Conservation (phyloP, 2,888 invertebrate species). For the Clostera curtula region DNA sequence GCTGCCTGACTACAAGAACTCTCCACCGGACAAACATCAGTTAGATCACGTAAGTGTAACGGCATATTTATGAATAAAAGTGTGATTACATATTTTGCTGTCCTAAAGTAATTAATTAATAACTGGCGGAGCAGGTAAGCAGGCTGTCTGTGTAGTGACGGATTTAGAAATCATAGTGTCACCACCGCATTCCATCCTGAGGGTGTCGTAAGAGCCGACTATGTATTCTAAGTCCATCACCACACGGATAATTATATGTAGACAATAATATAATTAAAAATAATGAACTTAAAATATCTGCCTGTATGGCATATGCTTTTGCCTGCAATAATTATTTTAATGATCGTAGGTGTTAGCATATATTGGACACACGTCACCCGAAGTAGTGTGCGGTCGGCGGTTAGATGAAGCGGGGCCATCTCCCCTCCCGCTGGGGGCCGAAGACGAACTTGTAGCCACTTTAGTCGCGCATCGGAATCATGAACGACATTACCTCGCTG, state of each 20-base stretch:
- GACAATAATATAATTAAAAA: no score
- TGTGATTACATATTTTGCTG: background rate
- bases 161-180: no score
- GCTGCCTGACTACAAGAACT: slow-evolving; percentile 86
- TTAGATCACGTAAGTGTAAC: slow-evolving; percentile 85
- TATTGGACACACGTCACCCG: slow-evolving; percentile 93
- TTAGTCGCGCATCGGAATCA: slow-evolving; percentile 88
- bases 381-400: slow-evolving; percentile 82
- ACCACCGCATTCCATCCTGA: no score
- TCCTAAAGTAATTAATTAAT: no score
- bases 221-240: background rate
- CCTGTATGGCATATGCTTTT: no score
- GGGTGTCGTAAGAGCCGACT: no score
- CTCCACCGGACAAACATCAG: slow-evolving; percentile 92
- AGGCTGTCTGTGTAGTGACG: no score
- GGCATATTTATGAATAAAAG: background rate
- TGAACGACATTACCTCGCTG: slow-evolving; percentile 83
- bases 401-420: slow-evolving; percentile 87
- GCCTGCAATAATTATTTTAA: no score
- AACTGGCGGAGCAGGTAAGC: no score
- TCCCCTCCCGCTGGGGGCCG: slow-evolving; percentile 83
- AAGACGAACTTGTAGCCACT: slow-evolving; percentile 89
- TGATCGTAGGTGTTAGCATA: slow-evolving; percentile 87
- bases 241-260: no score
- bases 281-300: no score